Evolutionary conservation across 2,797 vertebrate genomes (phyloP).

Genomic region (Halcyon chelicuti): DNA sequence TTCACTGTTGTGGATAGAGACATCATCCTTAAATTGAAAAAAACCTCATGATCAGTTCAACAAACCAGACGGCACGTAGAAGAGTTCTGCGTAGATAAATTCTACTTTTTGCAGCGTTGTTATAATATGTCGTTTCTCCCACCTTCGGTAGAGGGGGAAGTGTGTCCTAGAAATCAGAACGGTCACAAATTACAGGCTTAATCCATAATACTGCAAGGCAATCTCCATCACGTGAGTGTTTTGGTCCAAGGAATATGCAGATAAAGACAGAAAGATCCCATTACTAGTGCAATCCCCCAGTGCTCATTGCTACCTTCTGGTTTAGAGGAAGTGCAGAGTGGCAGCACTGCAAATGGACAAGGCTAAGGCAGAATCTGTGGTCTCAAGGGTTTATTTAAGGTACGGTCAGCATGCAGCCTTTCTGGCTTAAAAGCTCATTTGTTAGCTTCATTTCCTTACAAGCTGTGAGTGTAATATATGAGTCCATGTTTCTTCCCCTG

Average conservation of each 20-base stretch:
- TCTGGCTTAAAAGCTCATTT: neutral
- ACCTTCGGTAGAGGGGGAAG: neutral
- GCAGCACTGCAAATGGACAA: neutral
- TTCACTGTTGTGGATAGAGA: neutral
- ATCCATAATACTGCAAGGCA: neutral
- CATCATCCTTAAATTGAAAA: neutral
- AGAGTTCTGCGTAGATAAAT: neutral
- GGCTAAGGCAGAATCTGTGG: neutral
- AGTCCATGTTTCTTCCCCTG: neutral
- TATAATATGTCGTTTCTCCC: neutral
- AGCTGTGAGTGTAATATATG: neutral
- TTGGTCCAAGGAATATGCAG: neutral
- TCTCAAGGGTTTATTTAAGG: neutral
- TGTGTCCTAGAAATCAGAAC: constrained; percentile 1
- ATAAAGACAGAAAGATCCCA: neutral
- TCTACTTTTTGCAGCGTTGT: neutral
- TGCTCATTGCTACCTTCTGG: neutral
- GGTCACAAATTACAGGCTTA: neutral
- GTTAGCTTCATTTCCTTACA: neutral
- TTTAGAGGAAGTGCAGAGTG: neutral
- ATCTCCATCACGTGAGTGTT: neutral
- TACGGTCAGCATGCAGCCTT: neutral
- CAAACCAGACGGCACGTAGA: neutral
- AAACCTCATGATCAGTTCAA: neutral
- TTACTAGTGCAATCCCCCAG: neutral